These are phyloP conservation scores for Oxytorus armatus DNA, from an alignment of 2,888 invertebrate genomes.

Conservation along the genomic window DNA sequence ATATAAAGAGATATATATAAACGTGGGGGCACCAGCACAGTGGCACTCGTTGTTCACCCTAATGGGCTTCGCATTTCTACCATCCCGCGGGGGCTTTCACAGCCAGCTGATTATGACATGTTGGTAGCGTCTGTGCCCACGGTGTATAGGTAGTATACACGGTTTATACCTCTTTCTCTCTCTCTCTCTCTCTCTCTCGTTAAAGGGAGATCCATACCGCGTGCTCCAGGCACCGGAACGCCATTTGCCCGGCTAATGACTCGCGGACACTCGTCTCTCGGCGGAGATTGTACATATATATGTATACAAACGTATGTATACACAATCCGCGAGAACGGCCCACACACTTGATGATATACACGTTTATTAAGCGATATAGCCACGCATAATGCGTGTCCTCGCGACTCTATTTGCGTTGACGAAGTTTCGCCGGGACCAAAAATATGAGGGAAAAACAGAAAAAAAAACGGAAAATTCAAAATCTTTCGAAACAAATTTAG, in stretches of 20 bases:
- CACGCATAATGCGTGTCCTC: conserved; percentile 40
- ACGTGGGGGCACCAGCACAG: conserved; percentile 70
- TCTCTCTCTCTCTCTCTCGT: conserved; percentile 22
- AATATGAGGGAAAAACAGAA: not conserved
- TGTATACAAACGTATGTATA: conserved; percentile 17
- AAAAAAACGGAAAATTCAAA: not conserved
- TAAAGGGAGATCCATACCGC: conserved; percentile 75
- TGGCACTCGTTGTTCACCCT: conserved; percentile 81
- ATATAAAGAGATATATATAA: conserved; percentile 37
- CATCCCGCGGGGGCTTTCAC: conserved; percentile 79
- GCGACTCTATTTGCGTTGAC: conserved; percentile 57
- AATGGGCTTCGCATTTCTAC: conserved; percentile 82
- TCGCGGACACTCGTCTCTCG: conserved; percentile 79
- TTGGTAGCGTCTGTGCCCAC: conserved; percentile 78
- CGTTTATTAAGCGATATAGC: conserved; percentile 37
- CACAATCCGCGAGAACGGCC: conserved; percentile 42
- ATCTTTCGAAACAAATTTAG: too few species aligned
- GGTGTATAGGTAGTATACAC: conserved; percentile 34
- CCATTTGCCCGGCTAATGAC: conserved; percentile 83
- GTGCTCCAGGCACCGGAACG: conserved; percentile 82
- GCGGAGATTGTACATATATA: conserved; percentile 37
- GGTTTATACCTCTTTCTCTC: conserved; percentile 17
- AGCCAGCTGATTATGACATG: conserved; percentile 84
- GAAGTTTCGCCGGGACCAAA: not conserved
- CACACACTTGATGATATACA: conserved; percentile 40